These are phyloP conservation scores for Dendrocopos noguchii DNA, from an alignment of 2,113 vertebrate genomes.

Conservation along the genomic window DNA sequence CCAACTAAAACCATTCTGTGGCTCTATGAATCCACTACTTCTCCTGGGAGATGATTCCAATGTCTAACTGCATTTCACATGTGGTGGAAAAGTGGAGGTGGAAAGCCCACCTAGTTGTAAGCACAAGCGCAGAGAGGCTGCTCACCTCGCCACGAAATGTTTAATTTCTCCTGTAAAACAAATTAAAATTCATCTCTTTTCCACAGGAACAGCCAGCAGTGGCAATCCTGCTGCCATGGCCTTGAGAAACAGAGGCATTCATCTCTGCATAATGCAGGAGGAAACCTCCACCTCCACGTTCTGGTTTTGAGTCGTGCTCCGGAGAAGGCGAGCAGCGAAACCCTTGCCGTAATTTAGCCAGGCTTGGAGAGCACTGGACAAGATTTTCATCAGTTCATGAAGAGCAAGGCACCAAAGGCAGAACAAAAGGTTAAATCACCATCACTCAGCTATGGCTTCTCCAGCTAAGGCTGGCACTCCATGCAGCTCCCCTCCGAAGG, in stretches of 20 bases:
- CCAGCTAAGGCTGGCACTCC: not conserved
- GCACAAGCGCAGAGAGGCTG: not conserved
- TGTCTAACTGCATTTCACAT: not conserved
- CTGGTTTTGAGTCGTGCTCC: not conserved
- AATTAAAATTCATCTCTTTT: not conserved
- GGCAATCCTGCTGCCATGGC: not conserved
- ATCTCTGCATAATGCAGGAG: not conserved
- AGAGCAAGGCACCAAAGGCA: not conserved
- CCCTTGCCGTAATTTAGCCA: not conserved
- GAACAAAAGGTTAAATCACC: conserved; percentile 55
- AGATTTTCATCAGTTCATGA: not conserved
- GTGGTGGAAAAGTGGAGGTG: not conserved
- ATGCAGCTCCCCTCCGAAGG: conserved; percentile 1
- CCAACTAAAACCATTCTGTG: no score
- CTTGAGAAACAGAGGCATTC: conserved; percentile 42
- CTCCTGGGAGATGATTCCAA: no score
- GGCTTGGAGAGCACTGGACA: conserved; percentile 12
- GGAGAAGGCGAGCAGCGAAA: not conserved
- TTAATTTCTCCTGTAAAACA: not conserved
- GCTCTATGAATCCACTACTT: no score
- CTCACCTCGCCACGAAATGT: not conserved
- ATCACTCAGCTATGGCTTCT: conserved; percentile 16
- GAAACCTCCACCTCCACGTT: not conserved
- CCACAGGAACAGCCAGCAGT: not conserved
- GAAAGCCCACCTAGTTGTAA: not conserved